Evolutionary conservation across 2,113 vertebrate genomes (phyloP).

Genomic region (Isurus oxyrinchus): DNA sequence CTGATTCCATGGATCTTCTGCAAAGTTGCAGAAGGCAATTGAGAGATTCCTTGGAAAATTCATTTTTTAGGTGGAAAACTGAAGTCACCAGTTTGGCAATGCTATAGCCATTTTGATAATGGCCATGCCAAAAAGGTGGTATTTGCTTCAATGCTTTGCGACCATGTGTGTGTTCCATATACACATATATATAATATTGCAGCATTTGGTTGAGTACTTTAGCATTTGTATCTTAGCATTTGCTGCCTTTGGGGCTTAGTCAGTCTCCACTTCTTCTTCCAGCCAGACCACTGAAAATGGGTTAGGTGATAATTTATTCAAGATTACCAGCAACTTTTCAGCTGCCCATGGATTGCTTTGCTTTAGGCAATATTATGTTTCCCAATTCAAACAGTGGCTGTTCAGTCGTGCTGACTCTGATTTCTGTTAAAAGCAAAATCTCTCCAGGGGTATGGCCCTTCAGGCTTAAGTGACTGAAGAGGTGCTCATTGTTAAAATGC

Average conservation of each 20-base stretch:
- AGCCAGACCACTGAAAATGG: not conserved
- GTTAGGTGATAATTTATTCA: slow-evolving; percentile 13
- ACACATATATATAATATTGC: not conserved
- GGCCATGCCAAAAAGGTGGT: not conserved
- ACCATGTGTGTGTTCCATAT: not conserved
- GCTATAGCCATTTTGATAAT: not conserved
- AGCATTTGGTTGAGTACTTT: not conserved
- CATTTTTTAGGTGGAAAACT: not conserved
- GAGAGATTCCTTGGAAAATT: not conserved
- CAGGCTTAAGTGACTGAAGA: not conserved
- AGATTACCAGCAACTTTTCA: slow-evolving; percentile 5
- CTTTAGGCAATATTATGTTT: not conserved
- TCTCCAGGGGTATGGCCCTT: not conserved
- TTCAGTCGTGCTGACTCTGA: not conserved
- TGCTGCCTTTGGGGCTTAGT: not conserved
- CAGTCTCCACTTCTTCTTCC: not conserved
- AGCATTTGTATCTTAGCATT: not conserved
- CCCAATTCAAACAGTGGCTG: not conserved
- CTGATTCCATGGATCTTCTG: not conserved
- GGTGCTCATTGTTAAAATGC: not conserved
- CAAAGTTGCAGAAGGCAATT: not conserved
- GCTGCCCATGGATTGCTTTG: not conserved
- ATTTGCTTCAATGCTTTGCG: not conserved
- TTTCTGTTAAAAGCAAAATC: slow-evolving; percentile 6
- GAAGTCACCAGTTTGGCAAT: not conserved